Percentiles rank a stretch among this genome's conserved stretches.
Conservation (phyloP, 2,797 vertebrate genomes). For the Emys orbicularis region DNA sequence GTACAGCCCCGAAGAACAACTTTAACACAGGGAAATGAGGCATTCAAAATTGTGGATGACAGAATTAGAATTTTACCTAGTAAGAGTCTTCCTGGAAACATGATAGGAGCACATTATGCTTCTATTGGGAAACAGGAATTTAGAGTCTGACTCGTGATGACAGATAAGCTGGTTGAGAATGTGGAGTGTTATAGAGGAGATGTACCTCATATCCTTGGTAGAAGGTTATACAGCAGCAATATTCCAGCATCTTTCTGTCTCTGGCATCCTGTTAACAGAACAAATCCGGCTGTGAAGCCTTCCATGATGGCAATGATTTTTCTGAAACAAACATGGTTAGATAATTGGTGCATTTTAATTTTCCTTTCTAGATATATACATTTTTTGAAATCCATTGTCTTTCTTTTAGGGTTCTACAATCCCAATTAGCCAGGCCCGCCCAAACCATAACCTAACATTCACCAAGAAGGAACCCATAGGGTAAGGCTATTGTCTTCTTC, state of each 20-base stretch:
- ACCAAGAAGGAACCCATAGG: constrained; percentile 96
- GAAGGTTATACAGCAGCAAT: not conserved
- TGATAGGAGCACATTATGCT: not conserved
- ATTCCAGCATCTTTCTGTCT: not conserved
- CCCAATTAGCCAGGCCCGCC: constrained; percentile 97
- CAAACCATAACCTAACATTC: constrained; percentile 95
- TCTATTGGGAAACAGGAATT: not conserved
- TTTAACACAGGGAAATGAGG: not conserved
- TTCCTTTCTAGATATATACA: not conserved
- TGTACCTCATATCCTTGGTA: not conserved
- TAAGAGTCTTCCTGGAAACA: not conserved
- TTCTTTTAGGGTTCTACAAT: constrained; percentile 93
- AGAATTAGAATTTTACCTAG: constrained; percentile 22
- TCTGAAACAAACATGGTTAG: not conserved
- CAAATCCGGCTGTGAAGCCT: not conserved
- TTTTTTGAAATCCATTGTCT: constrained; percentile 1
- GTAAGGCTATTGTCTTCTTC: constrained; percentile 77
- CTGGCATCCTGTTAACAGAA: not conserved
- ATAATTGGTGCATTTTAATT: not conserved
- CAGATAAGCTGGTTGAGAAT: not conserved
- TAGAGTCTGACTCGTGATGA: not conserved
- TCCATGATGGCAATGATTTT: not conserved
- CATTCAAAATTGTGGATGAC: not conserved
- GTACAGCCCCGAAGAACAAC: not conserved
- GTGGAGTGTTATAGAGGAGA: not conserved